Evolutionary conservation across 2,888 invertebrate species (phyloP).

Genomic region (Ormyrus labotus): DNA sequence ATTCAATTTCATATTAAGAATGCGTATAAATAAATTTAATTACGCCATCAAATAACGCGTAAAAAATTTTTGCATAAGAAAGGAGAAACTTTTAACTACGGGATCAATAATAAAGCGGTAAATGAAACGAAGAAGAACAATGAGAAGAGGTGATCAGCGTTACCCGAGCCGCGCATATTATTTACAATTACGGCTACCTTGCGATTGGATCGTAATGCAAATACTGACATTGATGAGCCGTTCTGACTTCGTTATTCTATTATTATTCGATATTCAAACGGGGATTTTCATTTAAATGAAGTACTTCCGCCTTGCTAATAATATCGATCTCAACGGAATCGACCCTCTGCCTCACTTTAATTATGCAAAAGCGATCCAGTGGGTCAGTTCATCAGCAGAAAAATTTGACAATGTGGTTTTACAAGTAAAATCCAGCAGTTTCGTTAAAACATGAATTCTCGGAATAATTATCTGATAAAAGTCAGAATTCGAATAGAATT

Average conservation of each 20-base stretch:
- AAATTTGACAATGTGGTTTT: not conserved
- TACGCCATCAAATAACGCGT: no score
- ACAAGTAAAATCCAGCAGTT: no score
- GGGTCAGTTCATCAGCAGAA: constrained; percentile 11
- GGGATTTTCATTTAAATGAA: constrained; percentile 50
- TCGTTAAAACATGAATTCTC: no score
- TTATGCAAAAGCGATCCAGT: constrained; percentile 31
- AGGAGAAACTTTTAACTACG: no score
- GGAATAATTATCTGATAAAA: no score
- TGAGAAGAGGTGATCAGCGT: not conserved
- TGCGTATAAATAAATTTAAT: no score
- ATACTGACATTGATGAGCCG: constrained; percentile 44
- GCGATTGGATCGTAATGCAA: constrained; percentile 39
- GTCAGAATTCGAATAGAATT: no score
- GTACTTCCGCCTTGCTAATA: constrained; percentile 40
- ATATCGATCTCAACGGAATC: constrained; percentile 18
- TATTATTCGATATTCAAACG: constrained; percentile 27
- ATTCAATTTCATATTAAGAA: no score
- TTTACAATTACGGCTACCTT: constrained; percentile 31
- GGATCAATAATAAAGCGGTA: not conserved
- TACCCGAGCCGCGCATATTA: constrained; percentile 1
- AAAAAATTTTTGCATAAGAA: no score
- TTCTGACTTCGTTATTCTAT: constrained; percentile 23
- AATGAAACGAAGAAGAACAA: constrained; percentile 2
- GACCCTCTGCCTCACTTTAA: constrained; percentile 6